phyloP scores from a whole-genome alignment of 1,140 invertebrate species.

The Eupristina koningsbergeri region DNA sequence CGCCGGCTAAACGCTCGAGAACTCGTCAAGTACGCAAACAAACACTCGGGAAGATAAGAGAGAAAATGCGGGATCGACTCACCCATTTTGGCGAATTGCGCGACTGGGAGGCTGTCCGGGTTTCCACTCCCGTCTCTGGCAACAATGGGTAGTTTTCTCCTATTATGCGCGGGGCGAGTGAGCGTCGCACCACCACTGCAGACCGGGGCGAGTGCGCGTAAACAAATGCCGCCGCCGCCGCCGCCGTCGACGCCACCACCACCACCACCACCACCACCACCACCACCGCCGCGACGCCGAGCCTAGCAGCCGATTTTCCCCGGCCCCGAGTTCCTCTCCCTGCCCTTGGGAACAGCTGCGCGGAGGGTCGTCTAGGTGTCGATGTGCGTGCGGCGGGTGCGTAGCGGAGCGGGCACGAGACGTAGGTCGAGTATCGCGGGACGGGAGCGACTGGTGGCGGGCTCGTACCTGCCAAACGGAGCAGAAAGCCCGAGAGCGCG shows the following conservation, averaged over 20 bases:
- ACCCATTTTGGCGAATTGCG: slow-evolving; percentile 32
- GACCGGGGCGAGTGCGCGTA: not conserved
- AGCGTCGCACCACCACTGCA: not conserved
- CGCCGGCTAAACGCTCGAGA: not conserved
- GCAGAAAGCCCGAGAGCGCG: slow-evolving; percentile 25
- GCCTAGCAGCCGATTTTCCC: not conserved
- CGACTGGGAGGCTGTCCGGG: not conserved
- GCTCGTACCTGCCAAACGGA: slow-evolving; percentile 40
- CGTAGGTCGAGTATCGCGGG: not conserved
- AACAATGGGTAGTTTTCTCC: not conserved
- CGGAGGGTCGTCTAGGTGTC: not conserved
- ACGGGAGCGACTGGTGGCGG: not conserved
- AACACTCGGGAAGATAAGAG: not conserved
- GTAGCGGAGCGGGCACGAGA: not conserved
- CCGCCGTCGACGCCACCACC: too few relatives aligned
- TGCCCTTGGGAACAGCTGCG: not conserved
- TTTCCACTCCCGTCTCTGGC: too few relatives aligned
- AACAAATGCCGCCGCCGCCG: not conserved
- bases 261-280: too few relatives aligned
- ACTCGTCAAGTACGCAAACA: not conserved
- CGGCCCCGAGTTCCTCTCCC: not conserved
- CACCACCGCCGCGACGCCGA: too few relatives aligned
- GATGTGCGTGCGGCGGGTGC: not conserved
- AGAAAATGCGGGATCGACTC: slow-evolving; percentile 10
- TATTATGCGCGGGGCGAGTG: not conserved